These are phyloP conservation scores for Drosophila pseudotakahashii DNA, from an alignment of 2,888 invertebrate genomes.

Conservation along the genomic window DNA sequence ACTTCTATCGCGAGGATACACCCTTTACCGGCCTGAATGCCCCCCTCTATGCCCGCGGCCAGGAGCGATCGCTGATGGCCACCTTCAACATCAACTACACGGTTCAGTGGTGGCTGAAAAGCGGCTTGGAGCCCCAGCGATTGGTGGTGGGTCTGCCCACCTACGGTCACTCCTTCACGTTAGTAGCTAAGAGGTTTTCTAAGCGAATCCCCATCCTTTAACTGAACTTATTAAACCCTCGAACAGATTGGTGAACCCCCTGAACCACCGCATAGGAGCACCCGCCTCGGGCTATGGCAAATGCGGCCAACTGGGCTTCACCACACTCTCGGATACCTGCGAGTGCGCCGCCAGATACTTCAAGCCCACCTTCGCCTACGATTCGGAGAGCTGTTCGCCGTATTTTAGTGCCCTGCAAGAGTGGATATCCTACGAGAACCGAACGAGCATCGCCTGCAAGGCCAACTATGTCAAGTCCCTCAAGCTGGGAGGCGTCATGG, in stretches of 20 bases:
- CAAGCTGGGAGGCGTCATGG: conserved; percentile 92
- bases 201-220: neutral
- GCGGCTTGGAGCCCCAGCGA: conserved; percentile 91
- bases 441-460: conserved; percentile 89
- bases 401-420: conserved; percentile 89
- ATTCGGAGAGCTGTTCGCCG: conserved; percentile 90
- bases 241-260: conserved; percentile 87
- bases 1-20: conserved; percentile 89
- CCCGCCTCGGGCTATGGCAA: conserved; percentile 89
- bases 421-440: conserved; percentile 94
- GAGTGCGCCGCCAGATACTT: conserved; percentile 86
- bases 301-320: conserved; percentile 89
- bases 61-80: conserved; percentile 87
- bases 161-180: conserved; percentile 92
- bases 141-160: conserved; percentile 94
- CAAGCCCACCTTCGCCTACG: conserved; percentile 86
- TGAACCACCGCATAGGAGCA: conserved; percentile 88
- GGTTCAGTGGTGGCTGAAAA: conserved; percentile 89
- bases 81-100: conserved; percentile 93
- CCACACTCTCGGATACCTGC: conserved; percentile 89
- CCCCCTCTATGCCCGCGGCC: conserved; percentile 88
- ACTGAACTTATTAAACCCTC: conserved; percentile 15
- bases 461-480: conserved; percentile 87
- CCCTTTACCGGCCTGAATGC: conserved; percentile 95
- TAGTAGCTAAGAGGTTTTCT: conserved; percentile 56